phyloP scores from a whole-genome alignment of 2,888 invertebrate species.

The Pandemis corylana region DNA sequence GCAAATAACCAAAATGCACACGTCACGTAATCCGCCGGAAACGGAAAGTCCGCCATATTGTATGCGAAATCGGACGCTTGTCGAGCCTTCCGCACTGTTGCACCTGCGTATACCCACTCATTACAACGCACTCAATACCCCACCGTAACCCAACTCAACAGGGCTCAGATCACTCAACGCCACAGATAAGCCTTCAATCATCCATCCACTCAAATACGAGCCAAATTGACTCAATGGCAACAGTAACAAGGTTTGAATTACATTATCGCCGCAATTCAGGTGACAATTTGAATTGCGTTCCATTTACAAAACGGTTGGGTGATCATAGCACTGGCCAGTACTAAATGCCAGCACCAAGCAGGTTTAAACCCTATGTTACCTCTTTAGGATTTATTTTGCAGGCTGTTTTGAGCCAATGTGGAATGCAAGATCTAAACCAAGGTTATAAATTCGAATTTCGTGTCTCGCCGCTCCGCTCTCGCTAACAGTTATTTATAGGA shows the following conservation, averaged over 20 bases:
- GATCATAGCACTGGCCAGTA: constrained; percentile 67
- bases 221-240: constrained; percentile 34
- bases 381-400: constrained; percentile 37
- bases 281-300: constrained; percentile 75
- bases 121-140: constrained; percentile 47
- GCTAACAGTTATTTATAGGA: no score
- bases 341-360: constrained; percentile 46
- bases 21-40: constrained; percentile 76
- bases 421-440: constrained; percentile 49
- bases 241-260: constrained; percentile 43
- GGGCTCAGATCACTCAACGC: background rate
- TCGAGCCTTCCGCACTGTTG: constrained; percentile 79
- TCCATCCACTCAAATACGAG: constrained; percentile 30
- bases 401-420: constrained; percentile 57
- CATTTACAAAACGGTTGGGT: constrained; percentile 69
- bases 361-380: constrained; percentile 48
- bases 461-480: no score
- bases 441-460: no score
- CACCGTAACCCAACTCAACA: constrained; percentile 17
- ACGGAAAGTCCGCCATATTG: constrained; percentile 81
- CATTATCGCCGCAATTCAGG: constrained; percentile 61
- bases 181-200: constrained; percentile 40
- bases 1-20: constrained; percentile 59
- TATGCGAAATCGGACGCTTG: constrained; percentile 77
- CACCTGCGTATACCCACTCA: constrained; percentile 67